phyloP scores from a whole-genome alignment of 1,140 invertebrate species.

The Papilio dardanus region DNA sequence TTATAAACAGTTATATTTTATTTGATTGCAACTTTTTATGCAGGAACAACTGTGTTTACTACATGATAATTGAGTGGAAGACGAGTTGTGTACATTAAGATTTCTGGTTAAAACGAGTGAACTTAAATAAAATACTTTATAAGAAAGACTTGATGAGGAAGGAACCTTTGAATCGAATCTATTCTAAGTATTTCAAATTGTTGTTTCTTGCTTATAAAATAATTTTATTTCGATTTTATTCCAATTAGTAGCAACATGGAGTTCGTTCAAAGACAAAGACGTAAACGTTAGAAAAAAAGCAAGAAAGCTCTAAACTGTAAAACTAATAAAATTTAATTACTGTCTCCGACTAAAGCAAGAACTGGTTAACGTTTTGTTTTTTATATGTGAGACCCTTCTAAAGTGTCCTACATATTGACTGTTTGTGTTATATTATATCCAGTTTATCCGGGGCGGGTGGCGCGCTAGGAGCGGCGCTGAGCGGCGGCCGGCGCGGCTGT shows the following conservation, averaged over 20 bases:
- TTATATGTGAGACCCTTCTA: conserved; percentile 38
- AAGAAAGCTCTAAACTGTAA: conserved; percentile 25
- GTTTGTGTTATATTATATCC: conserved; percentile 64
- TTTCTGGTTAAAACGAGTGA: background rate
- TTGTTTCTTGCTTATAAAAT: too few species aligned
- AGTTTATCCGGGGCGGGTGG: conserved; percentile 65
- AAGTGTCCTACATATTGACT: conserved; percentile 51
- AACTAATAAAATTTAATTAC: conserved; percentile 15
- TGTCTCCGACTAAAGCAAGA: conserved; percentile 8
- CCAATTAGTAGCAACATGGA: background rate
- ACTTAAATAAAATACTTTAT: background rate
- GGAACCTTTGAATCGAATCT: too few species aligned
- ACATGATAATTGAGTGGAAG: too few species aligned
- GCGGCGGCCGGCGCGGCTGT: conserved; percentile 54
- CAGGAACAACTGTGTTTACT: background rate
- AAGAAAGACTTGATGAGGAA: too few species aligned
- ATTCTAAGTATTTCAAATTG: too few species aligned
- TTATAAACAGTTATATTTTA: conserved; percentile 13
- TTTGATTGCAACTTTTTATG: background rate
- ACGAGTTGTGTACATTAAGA: background rate
- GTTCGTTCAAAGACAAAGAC: background rate
- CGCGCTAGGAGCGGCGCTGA: conserved; percentile 54
- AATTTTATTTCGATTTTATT: background rate
- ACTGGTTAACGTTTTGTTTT: conserved; percentile 30
- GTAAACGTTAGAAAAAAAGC: background rate